Percentiles rank a stretch among this genome's conserved stretches.
Conservation (phyloP, 2,888 invertebrate genomes). For the Gymnocheta viridis region DNA sequence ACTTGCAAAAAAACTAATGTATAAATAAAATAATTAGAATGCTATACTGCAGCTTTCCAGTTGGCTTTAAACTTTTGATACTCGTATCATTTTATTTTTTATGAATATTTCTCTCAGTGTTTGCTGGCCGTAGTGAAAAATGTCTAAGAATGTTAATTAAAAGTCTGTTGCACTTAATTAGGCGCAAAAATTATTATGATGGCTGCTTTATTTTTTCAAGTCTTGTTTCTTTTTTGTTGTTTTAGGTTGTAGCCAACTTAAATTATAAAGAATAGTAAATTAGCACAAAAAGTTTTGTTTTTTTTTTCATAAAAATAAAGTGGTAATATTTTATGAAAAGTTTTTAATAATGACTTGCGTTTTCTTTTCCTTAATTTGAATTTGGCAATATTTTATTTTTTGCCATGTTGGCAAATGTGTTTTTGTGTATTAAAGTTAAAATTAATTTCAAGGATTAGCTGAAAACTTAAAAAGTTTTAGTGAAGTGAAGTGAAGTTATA, state of each 20-base stretch:
- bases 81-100: too few relatives aligned
- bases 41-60: not conserved
- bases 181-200: constrained; percentile 68
- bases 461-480: constrained; percentile 7
- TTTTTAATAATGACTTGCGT: constrained; percentile 45
- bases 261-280: constrained; percentile 4
- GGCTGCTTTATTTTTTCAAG: constrained; percentile 48
- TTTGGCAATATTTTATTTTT: constrained; percentile 32
- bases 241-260: constrained; percentile 22
- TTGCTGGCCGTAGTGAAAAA: constrained; percentile 39
- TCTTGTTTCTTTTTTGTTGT: not conserved
- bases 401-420: not conserved
- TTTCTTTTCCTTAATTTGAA: constrained; percentile 32
- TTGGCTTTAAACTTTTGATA: not conserved
- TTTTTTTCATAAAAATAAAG: constrained; percentile 1
- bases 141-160: constrained; percentile 70
- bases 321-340: constrained; percentile 39
- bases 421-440: constrained; percentile 3
- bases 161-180: constrained; percentile 70
- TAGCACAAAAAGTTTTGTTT: not conserved
- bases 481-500: constrained; percentile 2
- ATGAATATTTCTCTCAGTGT: constrained; percentile 28
- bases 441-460: constrained; percentile 21
- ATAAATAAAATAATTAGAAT: too few relatives aligned
- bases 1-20: constrained; percentile 17